Conservation (phyloP, 1,140 invertebrate genomes). For the Aphis craccivora region DNA sequence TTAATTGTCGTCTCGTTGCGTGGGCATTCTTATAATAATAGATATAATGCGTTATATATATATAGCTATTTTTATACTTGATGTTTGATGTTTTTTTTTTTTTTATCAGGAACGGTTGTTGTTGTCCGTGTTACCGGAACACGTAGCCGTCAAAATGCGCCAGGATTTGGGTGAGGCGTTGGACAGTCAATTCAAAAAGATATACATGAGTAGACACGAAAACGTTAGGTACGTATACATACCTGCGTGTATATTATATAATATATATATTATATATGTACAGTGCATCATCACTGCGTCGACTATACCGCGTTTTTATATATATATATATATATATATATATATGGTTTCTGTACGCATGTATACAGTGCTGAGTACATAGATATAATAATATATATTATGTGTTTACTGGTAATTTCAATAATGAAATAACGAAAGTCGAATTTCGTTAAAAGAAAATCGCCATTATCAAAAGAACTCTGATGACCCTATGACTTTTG, state of each 20-base stretch:
- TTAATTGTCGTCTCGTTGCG: not conserved
- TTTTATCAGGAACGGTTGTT: constrained; percentile 81
- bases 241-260: not conserved
- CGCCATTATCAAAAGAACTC: not conserved
- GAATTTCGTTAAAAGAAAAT: not conserved
- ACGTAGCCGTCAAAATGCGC: constrained; percentile 93
- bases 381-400: not conserved
- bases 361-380: too few relatives aligned
- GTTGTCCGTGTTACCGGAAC: constrained; percentile 90
- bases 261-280: not conserved
- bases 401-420: not conserved
- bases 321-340: too few relatives aligned
- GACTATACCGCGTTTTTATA: not conserved
- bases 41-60: not conserved
- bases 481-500: not conserved
- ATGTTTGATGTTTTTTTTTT: constrained; percentile 20
- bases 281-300: too few relatives aligned
- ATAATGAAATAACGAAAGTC: not conserved
- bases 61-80: not conserved
- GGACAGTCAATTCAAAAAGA: constrained; percentile 93
- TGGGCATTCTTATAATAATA: not conserved
- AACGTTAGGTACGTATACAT: constrained; percentile 84
- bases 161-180: constrained; percentile 87
- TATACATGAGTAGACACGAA: constrained; percentile 96
- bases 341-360: too few relatives aligned